Evolutionary conservation across 1,140 invertebrate species (phyloP).

Genomic region (Bombus picipes): DNA sequence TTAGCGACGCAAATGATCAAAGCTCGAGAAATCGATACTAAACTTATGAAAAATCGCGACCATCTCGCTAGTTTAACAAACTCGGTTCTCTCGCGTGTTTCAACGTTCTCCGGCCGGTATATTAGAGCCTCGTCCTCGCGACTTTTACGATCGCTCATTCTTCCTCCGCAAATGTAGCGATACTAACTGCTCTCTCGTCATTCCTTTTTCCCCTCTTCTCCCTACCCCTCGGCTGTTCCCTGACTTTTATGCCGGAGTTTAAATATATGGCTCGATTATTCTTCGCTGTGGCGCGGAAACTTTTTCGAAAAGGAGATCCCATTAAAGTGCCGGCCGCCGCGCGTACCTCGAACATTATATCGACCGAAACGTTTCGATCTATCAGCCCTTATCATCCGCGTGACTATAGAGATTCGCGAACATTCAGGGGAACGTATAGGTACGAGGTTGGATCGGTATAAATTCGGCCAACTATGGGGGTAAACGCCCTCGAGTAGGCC

Average conservation of each 20-base stretch:
- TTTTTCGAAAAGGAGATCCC: conserved; percentile 54
- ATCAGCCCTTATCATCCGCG: conserved; percentile 51
- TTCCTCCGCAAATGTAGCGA: conserved; percentile 68
- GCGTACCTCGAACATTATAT: conserved; percentile 25
- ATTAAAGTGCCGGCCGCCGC: conserved; percentile 33
- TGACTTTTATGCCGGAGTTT: conserved; percentile 58
- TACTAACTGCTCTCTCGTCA: conserved; percentile 65
- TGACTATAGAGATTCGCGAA: background rate
- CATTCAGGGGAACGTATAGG: background rate
- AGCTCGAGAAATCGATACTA: background rate
- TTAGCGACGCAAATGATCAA: background rate
- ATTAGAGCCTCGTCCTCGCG: conserved; percentile 47
- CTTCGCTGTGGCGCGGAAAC: conserved; percentile 60
- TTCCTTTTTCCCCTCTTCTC: background rate
- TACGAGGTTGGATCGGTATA: conserved; percentile 15
- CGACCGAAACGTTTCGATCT: conserved; percentile 50
- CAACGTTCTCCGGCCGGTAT: conserved; percentile 19
- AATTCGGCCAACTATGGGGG: conserved; percentile 17
- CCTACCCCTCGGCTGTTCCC: background rate
- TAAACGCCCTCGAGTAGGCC: conserved; percentile 21
- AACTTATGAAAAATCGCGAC: background rate
- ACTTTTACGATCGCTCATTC: conserved; percentile 68
- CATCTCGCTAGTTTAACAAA: background rate
- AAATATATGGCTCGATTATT: conserved; percentile 68
- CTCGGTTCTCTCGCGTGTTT: conserved; percentile 25